Evolutionary conservation across 2,797 vertebrate species (phyloP), one percentile per base, ranked within the genome.

Genomic region (Erethizon dorsatum): DNA sequence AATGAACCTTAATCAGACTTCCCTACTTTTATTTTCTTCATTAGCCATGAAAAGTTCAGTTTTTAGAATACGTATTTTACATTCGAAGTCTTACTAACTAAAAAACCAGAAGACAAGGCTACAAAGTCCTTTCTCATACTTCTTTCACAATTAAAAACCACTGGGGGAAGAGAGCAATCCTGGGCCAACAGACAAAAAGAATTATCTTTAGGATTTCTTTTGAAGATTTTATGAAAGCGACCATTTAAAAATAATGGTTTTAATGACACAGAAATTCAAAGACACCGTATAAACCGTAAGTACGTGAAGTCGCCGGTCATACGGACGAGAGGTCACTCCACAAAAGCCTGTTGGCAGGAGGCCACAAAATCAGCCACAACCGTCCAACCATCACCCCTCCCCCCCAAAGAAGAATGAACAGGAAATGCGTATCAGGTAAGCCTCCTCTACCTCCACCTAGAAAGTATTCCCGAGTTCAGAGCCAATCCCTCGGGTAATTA

Each of bases 1-100:
- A 84, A 96, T 91, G 95, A 95, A 75, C 89, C 77, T 96, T 95
- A 83, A 94, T 89, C 91, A 86, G 52, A 78, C 33, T 90, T 93
- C 59, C 87, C 87, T 83, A 90, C 85, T 91, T 95, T 65, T 94
- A 84, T 83, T 57, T 91, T 95, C 52, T 85, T 84, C 45, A 3
- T 88, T 52, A 52, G 24, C 80, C 61, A 94, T 89, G 63, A 54
- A 56, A 90, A 95, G 56, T 86, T 87, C 91, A 65, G 82, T 17
- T 95, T 96, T 97, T 86, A 92, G 57, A 75, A 71, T 93, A 88
- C 59, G 67, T 63, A 83, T 33, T 85, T 95, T 93, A 95, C 59
- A 93, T 93, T 65, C 9, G 67, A 93, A 96, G 94, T 59, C 45
- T 41, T 75, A 95, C 88, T 75, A 65, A 86, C 31, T 52, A 69